Percentiles rank a stretch among this genome's conserved stretches.
Conservation (phyloP, 2,113 vertebrate genomes). For the Chloropsis hardwickii region DNA sequence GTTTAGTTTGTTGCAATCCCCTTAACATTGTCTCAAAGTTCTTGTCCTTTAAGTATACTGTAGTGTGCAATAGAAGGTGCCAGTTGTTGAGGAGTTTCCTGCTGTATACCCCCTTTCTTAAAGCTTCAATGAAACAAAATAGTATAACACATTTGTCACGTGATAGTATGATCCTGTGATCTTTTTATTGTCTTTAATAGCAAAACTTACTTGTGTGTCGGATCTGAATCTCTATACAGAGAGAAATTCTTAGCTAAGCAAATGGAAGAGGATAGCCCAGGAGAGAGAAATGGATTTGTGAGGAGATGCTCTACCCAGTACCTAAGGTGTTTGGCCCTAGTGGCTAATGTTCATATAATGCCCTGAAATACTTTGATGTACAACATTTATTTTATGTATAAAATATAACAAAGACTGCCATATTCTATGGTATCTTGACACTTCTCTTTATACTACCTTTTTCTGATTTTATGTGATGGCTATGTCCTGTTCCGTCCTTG, state of each 20-base stretch:
- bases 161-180: constrained; percentile 40
- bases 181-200: constrained; percentile 56
- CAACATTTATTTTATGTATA: background rate
- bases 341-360: constrained; percentile 33
- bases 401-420: background rate
- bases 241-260: constrained; percentile 60
- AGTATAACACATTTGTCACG: background rate
- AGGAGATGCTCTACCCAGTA: constrained; percentile 54
- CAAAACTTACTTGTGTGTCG: constrained; percentile 38
- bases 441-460: background rate
- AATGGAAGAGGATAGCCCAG: constrained; percentile 50
- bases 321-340: constrained; percentile 51
- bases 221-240: constrained; percentile 60
- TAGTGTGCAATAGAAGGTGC: background rate
- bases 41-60: background rate
- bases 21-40: background rate
- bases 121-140: background rate
- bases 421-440: background rate
- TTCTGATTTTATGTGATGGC: background rate
- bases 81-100: background rate
- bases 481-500: background rate
- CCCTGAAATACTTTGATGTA: constrained; percentile 20
- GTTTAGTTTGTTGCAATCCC: background rate
- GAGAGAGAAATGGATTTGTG: constrained; percentile 55
- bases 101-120: background rate